phyloP scores from a whole-genome alignment of 2,888 invertebrate genomes.

The Lasioglossum malachurum region DNA sequence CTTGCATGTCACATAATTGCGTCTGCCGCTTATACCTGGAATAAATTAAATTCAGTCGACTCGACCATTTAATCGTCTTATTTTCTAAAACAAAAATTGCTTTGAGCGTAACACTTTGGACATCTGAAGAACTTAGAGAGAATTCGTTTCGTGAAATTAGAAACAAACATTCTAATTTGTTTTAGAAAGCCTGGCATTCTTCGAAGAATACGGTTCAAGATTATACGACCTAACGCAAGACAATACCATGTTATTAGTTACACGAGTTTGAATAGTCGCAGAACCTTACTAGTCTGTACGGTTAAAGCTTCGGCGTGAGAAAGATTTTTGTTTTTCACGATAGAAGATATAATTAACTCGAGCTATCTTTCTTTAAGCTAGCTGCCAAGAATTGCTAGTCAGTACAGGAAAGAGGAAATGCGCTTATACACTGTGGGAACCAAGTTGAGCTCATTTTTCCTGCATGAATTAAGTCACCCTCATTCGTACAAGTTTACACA shows the following conservation, averaged over 20 bases:
- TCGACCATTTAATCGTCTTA: neutral
- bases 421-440: conserved; percentile 80
- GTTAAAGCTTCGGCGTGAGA: conserved; percentile 76
- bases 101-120: neutral
- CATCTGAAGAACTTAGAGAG: neutral
- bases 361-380: conserved; percentile 81
- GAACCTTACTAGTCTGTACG: conserved; percentile 39
- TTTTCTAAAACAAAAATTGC: neutral
- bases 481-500: conserved; percentile 40
- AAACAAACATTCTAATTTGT: conserved; percentile 1
- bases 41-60: conserved; percentile 30
- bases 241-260: conserved; percentile 23
- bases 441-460: conserved; percentile 79
- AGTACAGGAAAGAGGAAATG: conserved; percentile 82
- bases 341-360: conserved; percentile 80
- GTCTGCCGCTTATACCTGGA: conserved; percentile 56
- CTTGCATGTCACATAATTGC: conserved; percentile 45
- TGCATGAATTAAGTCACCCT: conserved; percentile 77
- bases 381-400: conserved; percentile 79
- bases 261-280: conserved; percentile 41
- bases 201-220: neutral
- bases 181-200: conserved; percentile 5
- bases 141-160: neutral
- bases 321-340: conserved; percentile 76
- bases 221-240: conserved; percentile 16